Conservation (phyloP, 2,888 invertebrate genomes). For the Pyralis farinalis region DNA sequence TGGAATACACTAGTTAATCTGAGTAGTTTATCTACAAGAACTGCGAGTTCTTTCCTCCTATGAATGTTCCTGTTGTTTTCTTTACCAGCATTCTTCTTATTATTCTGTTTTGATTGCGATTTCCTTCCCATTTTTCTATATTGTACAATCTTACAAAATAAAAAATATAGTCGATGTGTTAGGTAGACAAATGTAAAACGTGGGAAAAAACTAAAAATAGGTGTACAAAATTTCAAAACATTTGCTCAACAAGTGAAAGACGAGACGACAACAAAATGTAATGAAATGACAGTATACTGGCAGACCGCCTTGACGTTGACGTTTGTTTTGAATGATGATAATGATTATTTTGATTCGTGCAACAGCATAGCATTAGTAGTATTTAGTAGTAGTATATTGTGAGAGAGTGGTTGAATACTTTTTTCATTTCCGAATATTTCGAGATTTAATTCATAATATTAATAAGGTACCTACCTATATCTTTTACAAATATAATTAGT, state of each 20-base stretch:
- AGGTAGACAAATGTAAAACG: slow-evolving; percentile 28
- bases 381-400: no score
- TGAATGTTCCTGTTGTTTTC: slow-evolving; percentile 61
- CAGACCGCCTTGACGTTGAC: not conserved
- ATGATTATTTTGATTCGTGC: no score
- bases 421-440: no score
- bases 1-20: slow-evolving; percentile 76
- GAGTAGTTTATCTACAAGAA: slow-evolving; percentile 81
- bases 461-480: no score
- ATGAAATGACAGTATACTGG: slow-evolving; percentile 15
- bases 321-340: no score
- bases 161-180: not conserved
- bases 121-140: slow-evolving; percentile 63
- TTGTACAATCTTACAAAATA: slow-evolving; percentile 3
- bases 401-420: no score
- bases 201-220: slow-evolving; percentile 68
- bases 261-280: slow-evolving; percentile 20
- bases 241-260: slow-evolving; percentile 29
- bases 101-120: slow-evolving; percentile 59
- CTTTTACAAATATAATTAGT: no score
- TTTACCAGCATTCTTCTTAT: slow-evolving; percentile 56
- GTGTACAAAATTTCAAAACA: slow-evolving; percentile 37
- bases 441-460: no score
- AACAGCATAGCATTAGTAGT: no score
- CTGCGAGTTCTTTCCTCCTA: slow-evolving; percentile 78